Conservation (phyloP, 2,113 vertebrate species). For the Arizona elegans region DNA sequence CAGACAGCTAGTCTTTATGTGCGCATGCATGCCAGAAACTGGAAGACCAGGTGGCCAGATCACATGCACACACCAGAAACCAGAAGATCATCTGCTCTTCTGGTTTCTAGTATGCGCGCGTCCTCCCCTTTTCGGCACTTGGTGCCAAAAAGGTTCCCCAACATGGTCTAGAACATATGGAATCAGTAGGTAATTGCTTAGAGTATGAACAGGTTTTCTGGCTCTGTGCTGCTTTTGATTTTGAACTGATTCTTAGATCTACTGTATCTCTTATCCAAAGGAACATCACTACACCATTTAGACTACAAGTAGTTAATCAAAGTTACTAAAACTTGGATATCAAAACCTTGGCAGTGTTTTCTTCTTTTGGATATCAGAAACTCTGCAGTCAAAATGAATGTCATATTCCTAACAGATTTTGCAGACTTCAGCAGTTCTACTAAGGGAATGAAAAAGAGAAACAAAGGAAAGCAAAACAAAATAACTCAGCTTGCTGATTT, state of each 20-base stretch:
- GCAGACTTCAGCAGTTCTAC: accelerated
- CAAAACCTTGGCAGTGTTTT: background rate
- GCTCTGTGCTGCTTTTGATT: background rate
- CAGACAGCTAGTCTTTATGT: too few species aligned
- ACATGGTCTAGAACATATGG: background rate
- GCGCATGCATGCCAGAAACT: too few species aligned
- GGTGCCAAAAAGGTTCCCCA: too few species aligned
- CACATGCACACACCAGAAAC: too few species aligned
- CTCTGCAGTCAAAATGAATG: background rate
- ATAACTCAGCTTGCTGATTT: background rate
- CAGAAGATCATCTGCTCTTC: too few species aligned
- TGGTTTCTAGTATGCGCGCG: too few species aligned
- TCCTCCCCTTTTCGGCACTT: too few species aligned
- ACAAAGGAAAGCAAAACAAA: background rate
- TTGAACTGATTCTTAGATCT: background rate
- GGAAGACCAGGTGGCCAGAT: too few species aligned
- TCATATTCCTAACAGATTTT: background rate
- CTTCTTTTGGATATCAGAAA: background rate
- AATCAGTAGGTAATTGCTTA: background rate
- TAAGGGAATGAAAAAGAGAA: background rate
- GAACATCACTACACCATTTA: background rate
- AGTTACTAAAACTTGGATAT: background rate
- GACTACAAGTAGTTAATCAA: background rate
- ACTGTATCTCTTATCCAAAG: background rate
- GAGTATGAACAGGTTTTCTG: background rate